phyloP scores from a whole-genome alignment of 2,113 vertebrate genomes.

The Oryzias woworae region DNA sequence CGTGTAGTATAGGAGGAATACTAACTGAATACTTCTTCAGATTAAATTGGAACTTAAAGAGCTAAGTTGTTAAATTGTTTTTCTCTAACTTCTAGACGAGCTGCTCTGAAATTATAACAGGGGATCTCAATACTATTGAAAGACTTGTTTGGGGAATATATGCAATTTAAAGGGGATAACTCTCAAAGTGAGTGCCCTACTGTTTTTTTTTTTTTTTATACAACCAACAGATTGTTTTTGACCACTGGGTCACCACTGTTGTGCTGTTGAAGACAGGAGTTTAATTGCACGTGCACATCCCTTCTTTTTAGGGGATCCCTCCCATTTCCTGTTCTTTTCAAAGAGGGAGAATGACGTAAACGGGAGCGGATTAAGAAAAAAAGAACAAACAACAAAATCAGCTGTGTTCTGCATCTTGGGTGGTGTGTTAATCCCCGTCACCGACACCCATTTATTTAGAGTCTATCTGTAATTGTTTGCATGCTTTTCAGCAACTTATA shows the following conservation, averaged over 20 bases:
- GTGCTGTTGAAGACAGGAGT: slow-evolving; percentile 44
- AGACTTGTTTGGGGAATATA: background rate
- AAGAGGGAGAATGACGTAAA: slow-evolving; percentile 26
- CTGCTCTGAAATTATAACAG: too few species aligned
- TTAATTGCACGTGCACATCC: slow-evolving; percentile 58
- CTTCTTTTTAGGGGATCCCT: slow-evolving; percentile 19
- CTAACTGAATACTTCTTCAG: too few species aligned
- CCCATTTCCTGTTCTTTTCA: slow-evolving; percentile 52
- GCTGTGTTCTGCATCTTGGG: slow-evolving; percentile 30
- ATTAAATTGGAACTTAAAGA: too few species aligned
- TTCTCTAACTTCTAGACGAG: too few species aligned
- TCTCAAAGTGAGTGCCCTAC: background rate
- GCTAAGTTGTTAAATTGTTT: too few species aligned
- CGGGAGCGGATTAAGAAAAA: slow-evolving; percentile 47
- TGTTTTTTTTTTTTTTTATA: background rate
- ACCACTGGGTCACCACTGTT: slow-evolving; percentile 28
- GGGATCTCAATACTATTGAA: background rate
- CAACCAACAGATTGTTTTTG: slow-evolving; percentile 23
- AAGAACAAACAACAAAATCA: slow-evolving; percentile 41
- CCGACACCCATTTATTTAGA: slow-evolving; percentile 32
- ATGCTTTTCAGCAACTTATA: slow-evolving; percentile 45
- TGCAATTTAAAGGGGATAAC: background rate
- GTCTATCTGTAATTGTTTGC: slow-evolving; percentile 22
- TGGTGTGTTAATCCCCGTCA: slow-evolving; percentile 46
- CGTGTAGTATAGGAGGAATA: too few species aligned